These are phyloP conservation scores for Mormoops blainvillei DNA, from an alignment of 2,113 vertebrate species.

Conservation along the genomic window DNA sequence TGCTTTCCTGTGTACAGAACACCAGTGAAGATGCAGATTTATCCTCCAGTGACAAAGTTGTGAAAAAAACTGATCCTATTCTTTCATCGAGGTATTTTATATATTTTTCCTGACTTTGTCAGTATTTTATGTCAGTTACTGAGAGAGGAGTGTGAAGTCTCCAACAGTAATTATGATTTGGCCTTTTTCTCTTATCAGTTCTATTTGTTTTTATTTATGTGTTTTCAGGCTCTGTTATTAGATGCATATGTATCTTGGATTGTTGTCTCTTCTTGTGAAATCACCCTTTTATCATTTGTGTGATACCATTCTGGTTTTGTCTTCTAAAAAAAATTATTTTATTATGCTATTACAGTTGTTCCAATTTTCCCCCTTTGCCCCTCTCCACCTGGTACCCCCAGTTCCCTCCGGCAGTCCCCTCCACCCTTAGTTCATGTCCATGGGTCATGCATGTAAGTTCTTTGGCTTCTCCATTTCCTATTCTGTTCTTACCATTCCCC, in stretches of 20 bases:
- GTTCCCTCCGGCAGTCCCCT: too few relatives aligned
- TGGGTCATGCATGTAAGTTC: too few relatives aligned
- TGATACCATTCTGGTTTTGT: background rate
- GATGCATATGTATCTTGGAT: background rate
- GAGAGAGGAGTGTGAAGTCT: background rate
- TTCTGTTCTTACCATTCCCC: too few relatives aligned
- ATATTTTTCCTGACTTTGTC: background rate
- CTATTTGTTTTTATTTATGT: background rate
- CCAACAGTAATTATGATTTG: background rate
- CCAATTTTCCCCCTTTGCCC: too few relatives aligned
- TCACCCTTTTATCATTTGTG: background rate
- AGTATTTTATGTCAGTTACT: background rate
- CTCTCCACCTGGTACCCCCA: too few relatives aligned
- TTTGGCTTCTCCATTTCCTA: too few relatives aligned
- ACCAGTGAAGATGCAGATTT: conserved; percentile 25
- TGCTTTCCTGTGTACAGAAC: background rate
- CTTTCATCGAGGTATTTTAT: conserved; percentile 72
- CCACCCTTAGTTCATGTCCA: too few relatives aligned
- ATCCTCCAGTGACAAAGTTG: background rate
- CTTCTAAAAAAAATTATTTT: background rate
- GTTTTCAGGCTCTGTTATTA: background rate
- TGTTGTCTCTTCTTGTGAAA: background rate
- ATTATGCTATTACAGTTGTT: too few relatives aligned
- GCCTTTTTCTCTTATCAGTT: background rate
- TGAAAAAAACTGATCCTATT: conserved; percentile 19